phyloP scores from a whole-genome alignment of 2,797 vertebrate genomes.

The Lophius americanus region DNA sequence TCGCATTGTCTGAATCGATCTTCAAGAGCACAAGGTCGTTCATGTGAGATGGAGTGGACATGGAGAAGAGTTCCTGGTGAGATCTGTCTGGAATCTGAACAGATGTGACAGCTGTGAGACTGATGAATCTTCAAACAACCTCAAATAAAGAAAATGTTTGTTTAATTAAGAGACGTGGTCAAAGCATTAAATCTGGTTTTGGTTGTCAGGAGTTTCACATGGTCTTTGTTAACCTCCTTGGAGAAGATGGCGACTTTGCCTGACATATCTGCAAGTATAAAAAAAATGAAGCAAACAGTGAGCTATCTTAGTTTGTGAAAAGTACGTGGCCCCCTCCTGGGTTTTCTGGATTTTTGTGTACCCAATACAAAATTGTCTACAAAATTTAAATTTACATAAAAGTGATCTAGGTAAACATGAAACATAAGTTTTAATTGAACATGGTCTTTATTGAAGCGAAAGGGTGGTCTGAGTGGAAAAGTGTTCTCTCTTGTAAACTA shows the following conservation, averaged over 20 bases:
- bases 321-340: no score
- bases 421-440: no score
- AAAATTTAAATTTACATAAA: no score
- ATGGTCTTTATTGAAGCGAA: no score
- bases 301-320: no score
- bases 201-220: constrained; percentile 28
- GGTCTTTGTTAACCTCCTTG: not conserved
- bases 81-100: constrained; percentile 46
- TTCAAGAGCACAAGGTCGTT: constrained; percentile 32
- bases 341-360: no score
- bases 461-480: no score
- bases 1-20: fast-evolving
- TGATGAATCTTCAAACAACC: not conserved
- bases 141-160: not conserved
- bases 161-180: constrained; percentile 43
- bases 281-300: no score
- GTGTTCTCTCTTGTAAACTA: no score
- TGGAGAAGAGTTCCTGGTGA: constrained; percentile 38
- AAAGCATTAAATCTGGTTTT: not conserved
- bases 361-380: no score
- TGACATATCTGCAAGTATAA: constrained; percentile 34
- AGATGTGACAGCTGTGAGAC: constrained; percentile 6
- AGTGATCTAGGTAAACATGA: no score
- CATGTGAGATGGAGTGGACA: not conserved
- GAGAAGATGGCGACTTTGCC: constrained; percentile 50